Evolutionary conservation across 2,797 vertebrate species (phyloP).

Genomic region (Pipistrellus nathusii): DNA sequence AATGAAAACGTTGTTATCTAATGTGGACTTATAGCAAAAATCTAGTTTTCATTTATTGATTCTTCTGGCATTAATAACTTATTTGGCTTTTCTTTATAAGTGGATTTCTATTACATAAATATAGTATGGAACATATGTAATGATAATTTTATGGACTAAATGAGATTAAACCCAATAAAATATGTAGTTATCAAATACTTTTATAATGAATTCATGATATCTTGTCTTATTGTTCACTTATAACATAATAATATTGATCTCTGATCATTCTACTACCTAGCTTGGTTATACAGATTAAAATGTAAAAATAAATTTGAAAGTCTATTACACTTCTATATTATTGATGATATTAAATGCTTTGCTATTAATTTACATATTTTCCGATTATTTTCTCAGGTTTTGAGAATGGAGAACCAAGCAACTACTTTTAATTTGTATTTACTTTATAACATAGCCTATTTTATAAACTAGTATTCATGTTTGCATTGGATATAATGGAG

Average conservation of each 20-base stretch:
- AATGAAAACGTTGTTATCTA: slow-evolving; percentile 41
- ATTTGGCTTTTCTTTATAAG: slow-evolving; percentile 54
- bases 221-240: slow-evolving; percentile 13
- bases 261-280: not conserved
- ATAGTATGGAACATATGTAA: not conserved
- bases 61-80: not conserved
- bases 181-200: slow-evolving; percentile 38
- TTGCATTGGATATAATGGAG: not conserved
- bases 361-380: slow-evolving; percentile 27
- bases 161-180: slow-evolving; percentile 4
- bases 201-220: slow-evolving; percentile 42
- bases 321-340: not conserved
- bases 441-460: not conserved
- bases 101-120: not conserved
- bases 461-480: not conserved
- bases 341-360: not conserved
- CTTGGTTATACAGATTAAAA: not conserved
- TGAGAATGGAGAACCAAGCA: slow-evolving; percentile 35
- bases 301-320: slow-evolving; percentile 49
- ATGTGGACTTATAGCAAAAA: slow-evolving; percentile 2
- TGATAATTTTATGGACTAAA: slow-evolving; percentile 59
- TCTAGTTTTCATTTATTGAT: slow-evolving; percentile 10
- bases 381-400: not conserved
- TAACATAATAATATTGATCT: not conserved
- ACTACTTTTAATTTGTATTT: slow-evolving; percentile 32